Percentiles rank a stretch among this genome's conserved stretches.
These are phyloP conservation scores for Drosophila merina DNA, from an alignment of 2,888 invertebrate species.

Conservation along the genomic window DNA sequence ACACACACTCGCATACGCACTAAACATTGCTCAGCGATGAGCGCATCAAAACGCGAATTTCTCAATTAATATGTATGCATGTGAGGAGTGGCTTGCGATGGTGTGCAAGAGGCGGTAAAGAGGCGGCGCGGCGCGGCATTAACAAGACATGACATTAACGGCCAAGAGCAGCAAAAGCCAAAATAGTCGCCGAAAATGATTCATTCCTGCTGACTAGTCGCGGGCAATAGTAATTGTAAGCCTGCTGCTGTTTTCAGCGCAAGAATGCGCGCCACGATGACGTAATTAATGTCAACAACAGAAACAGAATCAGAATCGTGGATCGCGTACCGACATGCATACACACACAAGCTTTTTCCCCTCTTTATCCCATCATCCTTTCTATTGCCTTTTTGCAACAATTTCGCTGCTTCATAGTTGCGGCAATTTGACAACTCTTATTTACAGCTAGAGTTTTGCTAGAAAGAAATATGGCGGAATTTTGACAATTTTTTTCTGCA, in stretches of 20 bases:
- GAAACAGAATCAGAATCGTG: conserved; percentile 50
- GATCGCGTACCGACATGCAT: conserved; percentile 50
- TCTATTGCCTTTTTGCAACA: conserved; percentile 20
- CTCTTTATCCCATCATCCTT: conserved; percentile 47
- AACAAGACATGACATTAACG: conserved; percentile 59
- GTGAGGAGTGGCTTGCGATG: conserved; percentile 12
- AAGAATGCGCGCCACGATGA: conserved; percentile 69
- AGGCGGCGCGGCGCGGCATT: conserved; percentile 20
- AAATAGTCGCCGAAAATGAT: conserved; percentile 63
- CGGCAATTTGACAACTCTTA: conserved; percentile 63
- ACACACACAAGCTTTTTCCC: conserved; percentile 39
- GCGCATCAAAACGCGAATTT: conserved; percentile 81
- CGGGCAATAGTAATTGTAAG: conserved; percentile 57
- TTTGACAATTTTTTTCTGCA: conserved; percentile 58
- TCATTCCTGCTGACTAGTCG: conserved; percentile 57
- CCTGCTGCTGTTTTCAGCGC: conserved; percentile 54
- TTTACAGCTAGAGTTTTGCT: conserved; percentile 67
- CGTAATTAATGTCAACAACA: conserved; percentile 70
- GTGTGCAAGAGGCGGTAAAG: conserved; percentile 27
- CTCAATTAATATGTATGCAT: conserved; percentile 71
- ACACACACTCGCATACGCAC: conserved; percentile 27
- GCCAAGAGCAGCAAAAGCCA: conserved; percentile 66
- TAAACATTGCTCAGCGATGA: conserved; percentile 78
- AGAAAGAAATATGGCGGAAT: conserved; percentile 73
- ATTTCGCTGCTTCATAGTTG: conserved; percentile 30